Base-by-base conservation (phyloP, 2,113 vertebrate species). In the Cisticola juncidis region DNA sequence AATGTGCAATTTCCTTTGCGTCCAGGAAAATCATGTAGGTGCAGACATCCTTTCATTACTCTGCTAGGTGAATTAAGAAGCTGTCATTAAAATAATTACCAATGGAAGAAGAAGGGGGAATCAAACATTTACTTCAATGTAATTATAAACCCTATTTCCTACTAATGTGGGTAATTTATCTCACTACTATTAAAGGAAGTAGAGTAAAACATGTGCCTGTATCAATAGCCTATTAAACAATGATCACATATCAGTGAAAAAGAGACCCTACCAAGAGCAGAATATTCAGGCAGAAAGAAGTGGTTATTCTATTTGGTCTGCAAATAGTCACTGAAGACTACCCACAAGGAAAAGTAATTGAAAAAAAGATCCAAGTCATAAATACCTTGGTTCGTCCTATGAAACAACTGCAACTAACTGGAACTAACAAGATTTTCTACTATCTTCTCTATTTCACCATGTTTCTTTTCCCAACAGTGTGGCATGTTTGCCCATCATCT, bases 41-140 rank as follows among this genome's bases (percentile, higher is more conserved):
- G 48, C 15, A 11, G 94, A 84, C 65, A 61, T 81, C 70, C 51
- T 88, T 69, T 80, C 61, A 90, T 86, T 44, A 81, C 48, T 86
- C 56, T 84, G 28, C 71, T 22, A 78, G 76, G 76, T 95, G 79
- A 88, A 94, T 71, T 86, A 92, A 1, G 2, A 84, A 94, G 77
- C 71, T 88, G 68, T 88, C 64, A 79, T 96, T 93, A 94, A 90
- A 92, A 94, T 81, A 95, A 96, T 88, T 95, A 88, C 72, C 90
- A 79, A 83, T 84, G 53, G 51, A 93, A 95, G 64, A 92, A 79
- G 45, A 69, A 83, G 51, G 33, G 26, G 62, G 92, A 95, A 90
- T 81, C 90, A 94, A 97, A 88, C 76, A 81, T 88, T 86, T 77
- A 80, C 82, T 86, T 93, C 48, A 58, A 57, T 92, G 72, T 61